These are phyloP conservation scores for Epizoanthus fatuus DNA, from an alignment of 92 coral and sea anemone genomes.

Conservation along the genomic window DNA sequence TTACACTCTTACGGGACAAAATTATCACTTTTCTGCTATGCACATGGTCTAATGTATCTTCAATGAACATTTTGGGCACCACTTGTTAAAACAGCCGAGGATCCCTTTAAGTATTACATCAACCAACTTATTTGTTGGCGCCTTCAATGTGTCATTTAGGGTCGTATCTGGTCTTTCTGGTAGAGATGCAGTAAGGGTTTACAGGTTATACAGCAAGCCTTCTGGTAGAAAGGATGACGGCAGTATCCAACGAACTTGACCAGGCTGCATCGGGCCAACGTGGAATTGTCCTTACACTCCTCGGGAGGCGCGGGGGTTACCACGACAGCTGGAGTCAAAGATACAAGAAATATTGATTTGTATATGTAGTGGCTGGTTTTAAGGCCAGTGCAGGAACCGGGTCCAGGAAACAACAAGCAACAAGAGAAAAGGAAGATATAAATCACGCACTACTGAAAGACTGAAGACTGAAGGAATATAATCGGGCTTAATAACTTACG, in stretches of 20 bases:
- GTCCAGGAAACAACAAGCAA: not conserved
- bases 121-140: too few relatives aligned
- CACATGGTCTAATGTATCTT: too few relatives aligned
- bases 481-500: constrained; percentile 39
- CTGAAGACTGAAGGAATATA: not conserved
- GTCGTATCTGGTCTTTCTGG: not conserved
- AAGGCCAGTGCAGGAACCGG: not conserved
- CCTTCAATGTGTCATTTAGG: too few relatives aligned
- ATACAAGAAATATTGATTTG: not conserved
- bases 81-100: too few relatives aligned
- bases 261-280: constrained; percentile 56
- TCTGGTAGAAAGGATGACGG: constrained; percentile 52
- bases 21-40: too few relatives aligned
- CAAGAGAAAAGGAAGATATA: not conserved
- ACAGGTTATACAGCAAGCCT: constrained; percentile 90
- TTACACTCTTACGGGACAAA: too few relatives aligned
- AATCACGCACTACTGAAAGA: not conserved
- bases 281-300: constrained; percentile 69
- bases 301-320: constrained; percentile 56
- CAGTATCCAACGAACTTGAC: constrained; percentile 68
- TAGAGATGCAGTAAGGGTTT: not conserved
- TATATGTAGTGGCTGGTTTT: not conserved
- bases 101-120: too few relatives aligned
- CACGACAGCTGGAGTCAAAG: constrained; percentile 2
- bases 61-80: too few relatives aligned